Evolutionary conservation across 2,113 vertebrate genomes (phyloP).

Genomic region (Lasiurus cinereus): DNA sequence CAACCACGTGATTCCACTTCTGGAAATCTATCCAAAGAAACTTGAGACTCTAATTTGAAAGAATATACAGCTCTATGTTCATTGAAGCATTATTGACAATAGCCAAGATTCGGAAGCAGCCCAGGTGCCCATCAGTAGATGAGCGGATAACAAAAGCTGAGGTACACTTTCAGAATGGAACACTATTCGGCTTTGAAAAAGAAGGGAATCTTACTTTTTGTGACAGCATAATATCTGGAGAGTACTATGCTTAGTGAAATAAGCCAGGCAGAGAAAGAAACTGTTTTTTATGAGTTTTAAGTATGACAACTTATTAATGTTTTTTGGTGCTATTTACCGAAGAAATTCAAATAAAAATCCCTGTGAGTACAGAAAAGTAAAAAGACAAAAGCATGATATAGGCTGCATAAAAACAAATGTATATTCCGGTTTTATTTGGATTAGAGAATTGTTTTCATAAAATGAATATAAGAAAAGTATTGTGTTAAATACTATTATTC

Average conservation of each 20-base stretch:
- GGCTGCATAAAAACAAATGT: background rate
- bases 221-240: background rate
- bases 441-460: background rate
- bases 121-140: background rate
- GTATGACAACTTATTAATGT: background rate
- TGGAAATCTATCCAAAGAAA: background rate
- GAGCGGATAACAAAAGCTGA: background rate
- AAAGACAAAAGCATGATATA: background rate
- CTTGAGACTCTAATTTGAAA: background rate
- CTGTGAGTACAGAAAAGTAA: background rate
- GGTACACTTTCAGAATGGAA: background rate
- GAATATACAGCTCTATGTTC: background rate
- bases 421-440: background rate
- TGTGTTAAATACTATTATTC: slow-evolving; percentile 11
- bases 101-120: background rate
- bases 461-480: background rate
- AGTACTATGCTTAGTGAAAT: background rate
- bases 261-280: background rate
- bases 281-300: background rate
- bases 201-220: background rate
- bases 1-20: background rate
- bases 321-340: background rate
- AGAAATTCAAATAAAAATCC: background rate
- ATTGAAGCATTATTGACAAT: background rate
- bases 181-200: background rate